These are phyloP conservation scores for Parazoanthus atlanticus DNA, from an alignment of 92 coral and sea anemone species.

Conservation along the genomic window DNA sequence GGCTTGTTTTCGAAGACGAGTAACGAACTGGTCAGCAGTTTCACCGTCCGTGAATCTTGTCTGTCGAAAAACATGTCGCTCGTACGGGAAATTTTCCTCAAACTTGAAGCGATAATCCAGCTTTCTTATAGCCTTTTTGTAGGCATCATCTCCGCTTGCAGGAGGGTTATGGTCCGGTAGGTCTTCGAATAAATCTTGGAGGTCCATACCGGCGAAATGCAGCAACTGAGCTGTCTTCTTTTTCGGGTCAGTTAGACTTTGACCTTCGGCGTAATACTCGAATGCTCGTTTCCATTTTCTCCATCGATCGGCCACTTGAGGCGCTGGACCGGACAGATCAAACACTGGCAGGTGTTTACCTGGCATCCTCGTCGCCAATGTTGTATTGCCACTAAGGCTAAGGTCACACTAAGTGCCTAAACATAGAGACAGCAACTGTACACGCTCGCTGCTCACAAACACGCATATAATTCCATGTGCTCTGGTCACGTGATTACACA, in stretches of 20 bases:
- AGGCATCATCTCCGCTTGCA: conserved; percentile 14
- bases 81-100: conserved; percentile 31
- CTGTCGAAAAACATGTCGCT: conserved; percentile 69
- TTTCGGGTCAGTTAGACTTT: conserved; percentile 54
- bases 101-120: background rate
- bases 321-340: conserved; percentile 59
- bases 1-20: conserved; percentile 59
- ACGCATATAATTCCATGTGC: too few species aligned
- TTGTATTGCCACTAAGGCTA: too few species aligned
- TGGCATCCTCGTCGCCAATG: conserved; percentile 68
- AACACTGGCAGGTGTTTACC: conserved; percentile 52
- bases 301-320: conserved; percentile 66
- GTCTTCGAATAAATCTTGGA: conserved; percentile 66
- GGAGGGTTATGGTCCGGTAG: conserved; percentile 45
- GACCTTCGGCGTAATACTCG: conserved; percentile 59
- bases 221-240: conserved; percentile 54
- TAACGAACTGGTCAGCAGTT: conserved; percentile 18
- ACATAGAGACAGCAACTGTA: too few species aligned
- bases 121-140: too few species aligned
- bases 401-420: too few species aligned
- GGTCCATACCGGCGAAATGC: conserved; percentile 62
- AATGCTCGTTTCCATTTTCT: conserved; percentile 61
- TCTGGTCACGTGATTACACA: too few species aligned
- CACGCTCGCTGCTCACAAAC: too few species aligned
- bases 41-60: conserved; percentile 37